Conservation (phyloP, 2,113 vertebrate species). For the Isurus oxyrinchus region DNA sequence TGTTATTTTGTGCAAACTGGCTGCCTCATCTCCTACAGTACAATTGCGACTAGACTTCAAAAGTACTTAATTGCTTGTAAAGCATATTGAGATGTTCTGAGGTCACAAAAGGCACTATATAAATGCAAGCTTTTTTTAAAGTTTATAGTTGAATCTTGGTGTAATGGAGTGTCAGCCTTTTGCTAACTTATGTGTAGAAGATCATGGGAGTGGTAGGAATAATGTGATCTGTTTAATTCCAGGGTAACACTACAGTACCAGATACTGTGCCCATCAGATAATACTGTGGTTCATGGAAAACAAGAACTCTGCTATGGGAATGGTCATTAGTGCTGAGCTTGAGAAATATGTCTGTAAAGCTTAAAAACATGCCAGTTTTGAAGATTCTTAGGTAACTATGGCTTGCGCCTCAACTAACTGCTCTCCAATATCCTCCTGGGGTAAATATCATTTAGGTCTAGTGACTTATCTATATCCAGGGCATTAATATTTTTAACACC, state of each 20-base stretch:
- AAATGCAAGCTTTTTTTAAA: not conserved
- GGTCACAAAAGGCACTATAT: no score
- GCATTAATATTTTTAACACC: not conserved
- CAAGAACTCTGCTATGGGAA: not conserved
- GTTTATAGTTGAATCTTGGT: not conserved
- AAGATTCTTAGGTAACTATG: not conserved
- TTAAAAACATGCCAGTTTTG: no score
- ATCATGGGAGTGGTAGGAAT: not conserved
- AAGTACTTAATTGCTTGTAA: no score
- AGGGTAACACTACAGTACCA: not conserved
- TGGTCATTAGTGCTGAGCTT: not conserved
- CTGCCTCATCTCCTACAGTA: no score
- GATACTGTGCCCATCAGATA: not conserved
- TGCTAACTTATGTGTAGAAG: not conserved
- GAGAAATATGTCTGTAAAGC: no score
- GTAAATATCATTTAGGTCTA: not conserved
- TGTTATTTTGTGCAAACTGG: no score
- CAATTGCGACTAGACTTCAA: no score
- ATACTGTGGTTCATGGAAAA: not conserved
- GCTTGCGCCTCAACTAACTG: not conserved
- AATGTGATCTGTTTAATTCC: not conserved
- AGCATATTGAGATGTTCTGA: no score
- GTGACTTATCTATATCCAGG: not conserved
- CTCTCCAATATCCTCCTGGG: not conserved
- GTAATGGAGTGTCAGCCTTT: not conserved